Percentiles rank a stretch among this genome's conserved stretches.
Conservation (phyloP, 2,888 invertebrate genomes). For the Pterostichus niger region DNA sequence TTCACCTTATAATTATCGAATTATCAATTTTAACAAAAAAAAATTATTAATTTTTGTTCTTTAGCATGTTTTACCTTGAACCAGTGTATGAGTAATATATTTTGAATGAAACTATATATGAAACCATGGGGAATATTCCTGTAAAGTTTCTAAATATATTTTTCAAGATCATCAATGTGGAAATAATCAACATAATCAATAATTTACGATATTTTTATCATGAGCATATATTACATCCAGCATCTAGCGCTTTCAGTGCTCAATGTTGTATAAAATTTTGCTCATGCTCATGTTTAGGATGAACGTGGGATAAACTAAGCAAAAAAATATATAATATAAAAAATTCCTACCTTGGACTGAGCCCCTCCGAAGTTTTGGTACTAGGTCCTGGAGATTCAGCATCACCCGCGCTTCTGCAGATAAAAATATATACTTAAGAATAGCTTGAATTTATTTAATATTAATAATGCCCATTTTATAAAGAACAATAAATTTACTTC, state of each 20-base stretch:
- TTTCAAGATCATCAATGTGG: slow-evolving; percentile 13
- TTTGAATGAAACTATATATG: no score
- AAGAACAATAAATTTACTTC: no score
- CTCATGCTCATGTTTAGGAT: not conserved
- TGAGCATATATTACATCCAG: slow-evolving; percentile 1
- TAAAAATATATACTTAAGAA: not conserved
- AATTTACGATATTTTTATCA: slow-evolving; percentile 15
- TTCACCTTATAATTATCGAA: no score
- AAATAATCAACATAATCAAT: slow-evolving; percentile 49
- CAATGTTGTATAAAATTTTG: not conserved
- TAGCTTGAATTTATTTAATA: no score
- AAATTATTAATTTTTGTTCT: no score
- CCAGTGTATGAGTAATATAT: no score
- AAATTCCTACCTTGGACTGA: slow-evolving; percentile 28
- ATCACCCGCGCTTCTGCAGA: slow-evolving; percentile 10
- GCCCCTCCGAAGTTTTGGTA: slow-evolving; percentile 3
- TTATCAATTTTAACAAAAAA: no score
- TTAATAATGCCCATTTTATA: no score
- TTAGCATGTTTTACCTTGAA: no score
- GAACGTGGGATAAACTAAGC: no score
- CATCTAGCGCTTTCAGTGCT: not conserved
- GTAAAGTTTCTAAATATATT: slow-evolving; percentile 20
- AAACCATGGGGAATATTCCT: not conserved
- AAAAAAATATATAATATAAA: not conserved
- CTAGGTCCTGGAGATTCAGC: not conserved